Evolutionary conservation across 2,888 invertebrate genomes (phyloP), one percentile per base, ranked within the genome.

Genomic region (Ichneumoninae sp.): DNA sequence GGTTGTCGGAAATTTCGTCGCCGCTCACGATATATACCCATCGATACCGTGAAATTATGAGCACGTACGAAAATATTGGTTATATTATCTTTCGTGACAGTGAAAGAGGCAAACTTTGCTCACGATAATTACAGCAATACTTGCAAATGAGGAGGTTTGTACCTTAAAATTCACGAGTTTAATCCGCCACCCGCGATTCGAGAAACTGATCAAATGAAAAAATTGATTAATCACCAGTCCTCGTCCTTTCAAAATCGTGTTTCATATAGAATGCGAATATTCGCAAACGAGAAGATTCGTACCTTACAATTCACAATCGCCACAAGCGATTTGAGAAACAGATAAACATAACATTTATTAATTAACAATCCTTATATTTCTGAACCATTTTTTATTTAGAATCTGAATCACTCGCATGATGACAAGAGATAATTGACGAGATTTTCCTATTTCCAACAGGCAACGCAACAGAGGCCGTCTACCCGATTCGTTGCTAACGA

Each of bases 401-500:
- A 40, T 40, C 10, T 10, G 8, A 10, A 40, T 40, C 40, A 40
- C 40, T 10, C 1, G 40, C 10, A 6, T 8, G 3, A 40, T 10
- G 8, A 0, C 10, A 10, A 3, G 40, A 40, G 40, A 40, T 47
- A 47, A 47, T 47, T 16, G 16, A 47, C 4, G 3, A 16, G 1
- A 16, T 54, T 8, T 54, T 54, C 0, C 26, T 26, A 3, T 57
- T 8, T 0, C 7, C 22, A 1, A 50, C 68, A 84, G 84, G 62
- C 36, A n/a, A 68, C 65, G 79, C 66, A 57, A 76, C 66, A 47
- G 10, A 52, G 40, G n/a, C 47, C 33, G 6, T 36, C 26, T 16
- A 36, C 54, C 7, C 79, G 71, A 84, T 72, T 75, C 66, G 68
- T 26, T 81, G 78, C 75, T 22, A 33, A 70, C 44, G 52, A 26